Evolutionary conservation across 2,797 vertebrate species (phyloP).

Genomic region (Malacoraja senta): DNA sequence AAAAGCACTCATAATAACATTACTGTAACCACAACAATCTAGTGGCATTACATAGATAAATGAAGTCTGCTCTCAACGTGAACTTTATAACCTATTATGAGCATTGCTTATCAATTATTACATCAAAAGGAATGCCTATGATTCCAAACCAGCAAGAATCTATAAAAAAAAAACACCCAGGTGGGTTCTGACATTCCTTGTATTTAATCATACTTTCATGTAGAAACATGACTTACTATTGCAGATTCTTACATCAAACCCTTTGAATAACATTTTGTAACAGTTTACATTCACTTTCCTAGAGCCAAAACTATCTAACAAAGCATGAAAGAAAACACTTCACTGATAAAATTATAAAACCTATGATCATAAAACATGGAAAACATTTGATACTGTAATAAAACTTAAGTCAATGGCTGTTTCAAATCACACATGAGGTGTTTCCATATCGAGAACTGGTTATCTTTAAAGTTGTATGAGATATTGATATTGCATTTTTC

Average conservation of each 20-base stretch:
- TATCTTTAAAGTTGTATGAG: not conserved
- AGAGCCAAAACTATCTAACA: not conserved
- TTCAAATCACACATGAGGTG: not conserved
- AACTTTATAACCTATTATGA: not conserved
- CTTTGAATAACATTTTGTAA: not conserved
- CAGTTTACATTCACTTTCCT: not conserved
- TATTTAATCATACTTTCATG: not conserved
- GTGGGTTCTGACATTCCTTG: not conserved
- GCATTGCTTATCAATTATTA: not conserved
- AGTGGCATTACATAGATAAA: not conserved
- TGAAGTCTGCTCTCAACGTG: not conserved
- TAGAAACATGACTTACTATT: not conserved
- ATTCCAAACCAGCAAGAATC: not conserved
- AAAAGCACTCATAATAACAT: not conserved
- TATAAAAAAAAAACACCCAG: not conserved
- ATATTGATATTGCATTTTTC: not conserved
- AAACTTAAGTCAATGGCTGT: not conserved
- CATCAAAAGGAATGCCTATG: not conserved
- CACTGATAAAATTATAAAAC: not conserved
- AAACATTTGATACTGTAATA: not conserved
- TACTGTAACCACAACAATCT: slow-evolving; percentile 18
- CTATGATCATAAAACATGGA: not conserved
- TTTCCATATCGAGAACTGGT: not conserved
- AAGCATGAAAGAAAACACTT: not conserved
- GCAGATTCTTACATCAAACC: not conserved